Evolutionary conservation across 1,140 invertebrate genomes (phyloP), one percentile per base, ranked within the genome.

Genomic region (Euwallacea fornicatus): DNA sequence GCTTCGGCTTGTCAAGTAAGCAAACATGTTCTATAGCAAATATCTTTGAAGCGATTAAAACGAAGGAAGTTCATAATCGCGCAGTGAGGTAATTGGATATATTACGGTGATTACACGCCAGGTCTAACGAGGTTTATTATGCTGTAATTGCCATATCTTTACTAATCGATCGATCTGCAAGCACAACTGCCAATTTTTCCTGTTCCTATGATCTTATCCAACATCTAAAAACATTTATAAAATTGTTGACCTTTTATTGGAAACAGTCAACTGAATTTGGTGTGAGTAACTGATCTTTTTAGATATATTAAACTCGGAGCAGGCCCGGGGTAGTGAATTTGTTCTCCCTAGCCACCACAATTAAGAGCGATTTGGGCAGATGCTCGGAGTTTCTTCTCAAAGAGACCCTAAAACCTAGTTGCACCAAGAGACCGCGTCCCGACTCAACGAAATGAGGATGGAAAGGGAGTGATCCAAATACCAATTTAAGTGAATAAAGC

Each of bases 71-170:
- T 13, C 46, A 50, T 50, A 50, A 50, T 50, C 46, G 13, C 46
- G 13, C 46, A 11, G 46, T 50, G 46, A 50, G 46, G 46, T 50
- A 50, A 50, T 50, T 50, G 46, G 46, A 50, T 50, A 50, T 50
- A 50, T 50, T 50, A 50, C 13, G 46, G 46, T 50, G 46, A 11
- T 50, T 50, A 50, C 46, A 11, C 46, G 46, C 46, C 46, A 50
- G 9, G 2, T 50, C 9, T 50, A 50, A 50, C 46, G 13, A 50
- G 46, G 46, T 50, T 50, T 50, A 50, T 50, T 50, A 50, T 50
- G 46, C 46, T 6, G 13, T 50, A 50, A 50, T 50, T 50, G 13
- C 46, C 13, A 50, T 50, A 50, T 50, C 46, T 50, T 50, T 50
- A 13, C 13, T 10, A 50, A 50, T 50, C 9, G 46, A 50, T 50